Conservation (phyloP, 2,888 invertebrate genomes). For the Ectemnius cavifrons region DNA sequence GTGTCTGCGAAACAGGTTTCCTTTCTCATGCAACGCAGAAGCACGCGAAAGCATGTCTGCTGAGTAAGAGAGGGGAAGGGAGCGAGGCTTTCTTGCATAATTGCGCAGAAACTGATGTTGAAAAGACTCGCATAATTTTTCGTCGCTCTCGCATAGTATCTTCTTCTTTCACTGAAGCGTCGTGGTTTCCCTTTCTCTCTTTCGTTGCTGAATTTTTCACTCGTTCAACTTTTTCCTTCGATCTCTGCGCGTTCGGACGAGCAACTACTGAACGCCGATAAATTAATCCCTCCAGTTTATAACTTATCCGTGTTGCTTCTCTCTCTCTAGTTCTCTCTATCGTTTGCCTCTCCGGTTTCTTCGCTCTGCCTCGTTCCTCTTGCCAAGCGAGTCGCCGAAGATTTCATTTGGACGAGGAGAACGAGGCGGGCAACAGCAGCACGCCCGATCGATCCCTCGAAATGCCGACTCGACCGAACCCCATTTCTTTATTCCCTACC, state of each 20-base stretch:
- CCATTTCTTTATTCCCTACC: not conserved
- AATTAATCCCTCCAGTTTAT: conserved; percentile 16
- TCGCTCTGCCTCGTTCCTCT: not conserved
- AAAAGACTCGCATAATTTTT: too few species aligned
- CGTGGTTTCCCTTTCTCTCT: not conserved
- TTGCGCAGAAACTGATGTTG: too few species aligned
- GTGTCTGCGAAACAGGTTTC: too few species aligned
- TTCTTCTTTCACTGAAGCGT: not conserved
- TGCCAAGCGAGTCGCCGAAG: not conserved
- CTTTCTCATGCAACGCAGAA: too few species aligned
- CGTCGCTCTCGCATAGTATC: too few species aligned
- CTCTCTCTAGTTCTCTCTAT: not conserved
- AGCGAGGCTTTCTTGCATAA: too few species aligned
- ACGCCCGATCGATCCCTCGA: conserved; percentile 34
- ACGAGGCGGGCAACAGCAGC: not conserved
- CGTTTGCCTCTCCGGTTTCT: not conserved
- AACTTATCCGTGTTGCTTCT: not conserved
- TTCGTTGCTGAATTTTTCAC: too few species aligned
- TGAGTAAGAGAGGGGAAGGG: too few species aligned
- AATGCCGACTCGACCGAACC: conserved; percentile 17
- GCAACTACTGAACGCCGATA: not conserved
- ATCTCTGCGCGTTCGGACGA: too few species aligned
- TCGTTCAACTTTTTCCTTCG: too few species aligned
- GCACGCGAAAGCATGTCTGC: too few species aligned
- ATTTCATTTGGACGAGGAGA: conserved; percentile 38